These are phyloP conservation scores for Anabacerthia variegaticeps DNA, from an alignment of 2,797 vertebrate genomes.

Conservation along the genomic window DNA sequence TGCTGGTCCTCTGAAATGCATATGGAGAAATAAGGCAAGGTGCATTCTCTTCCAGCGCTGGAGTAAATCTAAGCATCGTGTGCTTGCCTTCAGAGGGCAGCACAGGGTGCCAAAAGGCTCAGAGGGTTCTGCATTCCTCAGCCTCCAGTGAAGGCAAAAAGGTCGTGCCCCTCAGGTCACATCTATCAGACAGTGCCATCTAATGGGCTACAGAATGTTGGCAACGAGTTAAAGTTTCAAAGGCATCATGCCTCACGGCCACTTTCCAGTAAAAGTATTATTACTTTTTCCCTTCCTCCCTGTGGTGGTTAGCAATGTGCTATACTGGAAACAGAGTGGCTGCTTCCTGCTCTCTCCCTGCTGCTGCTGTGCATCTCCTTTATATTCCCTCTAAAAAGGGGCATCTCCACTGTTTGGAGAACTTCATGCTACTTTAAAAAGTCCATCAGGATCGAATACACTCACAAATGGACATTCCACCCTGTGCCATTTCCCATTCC, in stretches of 20 bases:
- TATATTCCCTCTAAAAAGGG: not conserved
- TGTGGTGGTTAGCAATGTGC: not conserved
- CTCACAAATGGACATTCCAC: not conserved
- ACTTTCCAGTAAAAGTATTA: not conserved
- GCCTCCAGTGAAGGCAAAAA: accelerated
- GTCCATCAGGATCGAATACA: not conserved
- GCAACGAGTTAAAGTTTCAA: not conserved
- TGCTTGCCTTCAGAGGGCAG: not conserved
- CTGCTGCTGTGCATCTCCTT: not conserved
- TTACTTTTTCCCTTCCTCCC: not conserved
- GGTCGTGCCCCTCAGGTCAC: not conserved
- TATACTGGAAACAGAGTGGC: not conserved
- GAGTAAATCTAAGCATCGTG: not conserved
- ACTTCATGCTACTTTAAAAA: not conserved
- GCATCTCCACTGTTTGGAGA: not conserved
- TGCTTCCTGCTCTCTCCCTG: not conserved
- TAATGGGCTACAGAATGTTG: not conserved
- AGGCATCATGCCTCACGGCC: not conserved
- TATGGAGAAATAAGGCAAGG: not conserved
- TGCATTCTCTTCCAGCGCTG: not conserved
- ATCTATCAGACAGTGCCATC: not conserved
- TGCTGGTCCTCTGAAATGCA: not conserved
- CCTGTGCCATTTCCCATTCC: accelerated
- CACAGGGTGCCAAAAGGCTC: not conserved
- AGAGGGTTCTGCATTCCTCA: not conserved